Percentiles rank a stretch among this genome's conserved stretches.
These are phyloP conservation scores for Fundulus diaphanus DNA, from an alignment of 2,797 vertebrate species.

Conservation along the genomic window DNA sequence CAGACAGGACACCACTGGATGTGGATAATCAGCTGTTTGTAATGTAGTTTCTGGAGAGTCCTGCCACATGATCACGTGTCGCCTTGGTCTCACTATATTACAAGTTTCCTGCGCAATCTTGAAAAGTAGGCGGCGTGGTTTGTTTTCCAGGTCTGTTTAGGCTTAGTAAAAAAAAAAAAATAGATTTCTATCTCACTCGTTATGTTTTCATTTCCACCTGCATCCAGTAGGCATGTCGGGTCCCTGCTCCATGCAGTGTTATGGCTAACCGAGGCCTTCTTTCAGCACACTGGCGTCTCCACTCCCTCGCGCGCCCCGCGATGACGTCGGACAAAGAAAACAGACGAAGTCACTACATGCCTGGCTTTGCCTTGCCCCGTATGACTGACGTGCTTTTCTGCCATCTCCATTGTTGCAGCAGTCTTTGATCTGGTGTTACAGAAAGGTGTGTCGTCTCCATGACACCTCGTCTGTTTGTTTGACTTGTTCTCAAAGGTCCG, in stretches of 20 bases:
- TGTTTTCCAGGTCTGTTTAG: background rate
- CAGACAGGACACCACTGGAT: constrained; percentile 51
- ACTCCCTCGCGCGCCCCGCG: constrained; percentile 23
- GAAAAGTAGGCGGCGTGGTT: background rate
- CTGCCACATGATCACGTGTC: background rate
- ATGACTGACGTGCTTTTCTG: constrained; percentile 43
- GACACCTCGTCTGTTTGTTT: constrained; percentile 19
- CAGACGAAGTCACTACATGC: constrained; percentile 57
- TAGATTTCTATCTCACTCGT: background rate
- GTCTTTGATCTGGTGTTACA: constrained; percentile 53
- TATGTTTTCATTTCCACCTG: constrained; percentile 8
- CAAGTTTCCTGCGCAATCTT: background rate
- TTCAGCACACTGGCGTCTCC: constrained; percentile 37
- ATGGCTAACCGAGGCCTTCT: constrained; percentile 12
- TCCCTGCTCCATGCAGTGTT: constrained; percentile 22
- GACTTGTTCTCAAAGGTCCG: constrained; percentile 6
- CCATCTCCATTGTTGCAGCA: constrained; percentile 53
- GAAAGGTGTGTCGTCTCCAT: constrained; percentile 10
- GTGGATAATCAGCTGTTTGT: constrained; percentile 51
- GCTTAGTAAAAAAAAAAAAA: background rate
- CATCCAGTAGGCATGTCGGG: constrained; percentile 11
- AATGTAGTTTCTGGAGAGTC: constrained; percentile 30
- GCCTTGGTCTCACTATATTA: background rate
- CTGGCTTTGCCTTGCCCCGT: constrained; percentile 43
- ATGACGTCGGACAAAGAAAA: constrained; percentile 55